phyloP scores from a whole-genome alignment of 2,797 vertebrate genomes.

The Hemitrygon akajei region DNA sequence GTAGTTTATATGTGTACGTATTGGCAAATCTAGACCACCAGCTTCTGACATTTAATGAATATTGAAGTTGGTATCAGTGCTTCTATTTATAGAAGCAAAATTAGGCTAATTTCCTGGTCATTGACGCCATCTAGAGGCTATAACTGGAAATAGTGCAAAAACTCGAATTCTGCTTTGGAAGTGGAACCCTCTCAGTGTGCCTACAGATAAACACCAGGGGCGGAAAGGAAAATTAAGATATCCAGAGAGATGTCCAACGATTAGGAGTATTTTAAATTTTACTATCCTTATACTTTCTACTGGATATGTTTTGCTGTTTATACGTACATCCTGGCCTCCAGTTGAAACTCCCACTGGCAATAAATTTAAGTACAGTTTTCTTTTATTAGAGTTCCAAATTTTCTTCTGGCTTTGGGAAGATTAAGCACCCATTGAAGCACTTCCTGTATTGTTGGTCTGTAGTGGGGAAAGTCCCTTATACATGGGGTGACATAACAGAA shows the following conservation, averaged over 20 bases:
- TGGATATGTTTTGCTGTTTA: background rate
- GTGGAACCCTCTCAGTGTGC: background rate
- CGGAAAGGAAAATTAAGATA: background rate
- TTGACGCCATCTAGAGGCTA: background rate
- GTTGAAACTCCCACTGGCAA: background rate
- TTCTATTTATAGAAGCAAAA: background rate
- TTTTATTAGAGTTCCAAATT: background rate
- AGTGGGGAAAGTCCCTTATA: background rate
- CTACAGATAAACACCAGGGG: background rate
- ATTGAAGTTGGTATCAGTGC: background rate
- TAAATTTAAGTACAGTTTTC: background rate
- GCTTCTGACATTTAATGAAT: background rate
- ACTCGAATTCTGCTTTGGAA: background rate
- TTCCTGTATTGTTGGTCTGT: background rate
- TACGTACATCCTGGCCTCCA: background rate
- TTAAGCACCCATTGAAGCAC: background rate
- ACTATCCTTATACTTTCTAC: background rate
- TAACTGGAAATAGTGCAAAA: background rate
- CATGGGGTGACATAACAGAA: background rate
- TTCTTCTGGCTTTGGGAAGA: background rate
- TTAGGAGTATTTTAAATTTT: background rate
- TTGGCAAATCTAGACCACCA: background rate
- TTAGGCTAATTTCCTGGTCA: background rate
- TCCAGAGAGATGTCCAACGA: background rate
- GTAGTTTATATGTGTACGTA: background rate